Evolutionary conservation across 2,113 vertebrate species (phyloP), one percentile per base, ranked within the genome.

Genomic region (Pogonocichla stellata): DNA sequence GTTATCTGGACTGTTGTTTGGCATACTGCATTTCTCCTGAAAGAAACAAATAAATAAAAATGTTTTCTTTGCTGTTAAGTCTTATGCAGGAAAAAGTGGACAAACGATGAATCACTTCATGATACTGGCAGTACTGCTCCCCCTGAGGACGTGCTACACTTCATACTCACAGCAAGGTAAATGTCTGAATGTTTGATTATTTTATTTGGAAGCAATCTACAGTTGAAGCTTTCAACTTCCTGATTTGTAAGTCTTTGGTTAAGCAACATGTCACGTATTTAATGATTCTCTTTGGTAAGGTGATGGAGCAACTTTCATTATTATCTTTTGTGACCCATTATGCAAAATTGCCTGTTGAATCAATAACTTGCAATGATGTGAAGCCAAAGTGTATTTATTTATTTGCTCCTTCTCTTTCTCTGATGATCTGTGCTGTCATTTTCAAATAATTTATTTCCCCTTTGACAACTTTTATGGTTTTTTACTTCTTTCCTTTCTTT

Each of bases 131-230:
- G 18, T 91, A 20, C 47, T 97, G 36, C 51, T 98, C 9, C 25
- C 40, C 26, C 33, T 75, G 6, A 56, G 79, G n/a, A 92, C 73
- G 28, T 86, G 61, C 60, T 74, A 81, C 58, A 14, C 70, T 42
- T 13, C 67, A 23, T 56, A 67, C 40, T 82, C 82, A 45, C 65
- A 47, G 38, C 43, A 97, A 97, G 98, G 98, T 98, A 98, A 97
- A 62, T 47, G 8, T 54, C 17, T 77, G 25, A 89, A 70, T 8
- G 11, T 58, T n/a, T 57, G 3, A 5, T 73, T 85, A 58, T 84
- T 88, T 85, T 19, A 16, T 92, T 72, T 69, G 31, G 15, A 24
- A 69, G 28, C 23, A 74, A 14, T 48, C 14, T 50, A 50, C 48
- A 50, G 50, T 22, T 29, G 50, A 77, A 83, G 11, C 36, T 83